Conservation (phyloP, 2,888 invertebrate genomes). For the Sycophila texana region DNA sequence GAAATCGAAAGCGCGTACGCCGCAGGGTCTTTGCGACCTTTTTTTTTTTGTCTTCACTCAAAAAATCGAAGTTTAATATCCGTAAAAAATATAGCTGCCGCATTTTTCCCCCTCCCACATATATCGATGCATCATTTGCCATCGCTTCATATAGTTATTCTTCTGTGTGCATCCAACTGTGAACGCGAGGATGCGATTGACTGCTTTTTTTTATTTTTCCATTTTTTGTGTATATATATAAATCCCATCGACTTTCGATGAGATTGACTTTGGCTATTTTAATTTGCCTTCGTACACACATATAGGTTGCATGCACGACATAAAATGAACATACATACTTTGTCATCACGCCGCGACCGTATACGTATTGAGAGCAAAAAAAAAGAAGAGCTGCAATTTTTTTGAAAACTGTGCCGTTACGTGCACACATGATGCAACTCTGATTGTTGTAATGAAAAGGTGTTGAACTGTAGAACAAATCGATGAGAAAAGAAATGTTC, state of each 20-base stretch:
- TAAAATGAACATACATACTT: constrained; percentile 16
- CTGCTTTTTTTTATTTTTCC: constrained; percentile 47
- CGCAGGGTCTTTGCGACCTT: constrained; percentile 3
- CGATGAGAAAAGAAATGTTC: neutral
- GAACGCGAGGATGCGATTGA: constrained; percentile 44
- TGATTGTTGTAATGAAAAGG: constrained; percentile 10
- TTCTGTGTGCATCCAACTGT: constrained; percentile 50
- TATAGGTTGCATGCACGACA: constrained; percentile 38
- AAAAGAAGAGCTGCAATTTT: constrained; percentile 34
- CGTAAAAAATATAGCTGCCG: constrained; percentile 38
- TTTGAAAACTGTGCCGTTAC: constrained; percentile 9
- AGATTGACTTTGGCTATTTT: constrained; percentile 46
- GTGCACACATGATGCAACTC: neutral
- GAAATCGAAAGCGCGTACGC: constrained; percentile 1
- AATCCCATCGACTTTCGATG: constrained; percentile 26
- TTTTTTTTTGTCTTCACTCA: constrained; percentile 1
- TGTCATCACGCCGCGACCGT: constrained; percentile 26
- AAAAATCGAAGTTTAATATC: constrained; percentile 35
- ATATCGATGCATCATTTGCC: constrained; percentile 45
- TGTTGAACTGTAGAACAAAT: neutral
- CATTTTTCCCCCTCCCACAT: constrained; percentile 21
- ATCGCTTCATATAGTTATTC: constrained; percentile 49
- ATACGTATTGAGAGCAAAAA: neutral
- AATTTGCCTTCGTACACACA: constrained; percentile 38
- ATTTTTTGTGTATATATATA: constrained; percentile 22